Conservation (phyloP, 2,888 invertebrate species). For the Gymnosoma rotundatum region DNA sequence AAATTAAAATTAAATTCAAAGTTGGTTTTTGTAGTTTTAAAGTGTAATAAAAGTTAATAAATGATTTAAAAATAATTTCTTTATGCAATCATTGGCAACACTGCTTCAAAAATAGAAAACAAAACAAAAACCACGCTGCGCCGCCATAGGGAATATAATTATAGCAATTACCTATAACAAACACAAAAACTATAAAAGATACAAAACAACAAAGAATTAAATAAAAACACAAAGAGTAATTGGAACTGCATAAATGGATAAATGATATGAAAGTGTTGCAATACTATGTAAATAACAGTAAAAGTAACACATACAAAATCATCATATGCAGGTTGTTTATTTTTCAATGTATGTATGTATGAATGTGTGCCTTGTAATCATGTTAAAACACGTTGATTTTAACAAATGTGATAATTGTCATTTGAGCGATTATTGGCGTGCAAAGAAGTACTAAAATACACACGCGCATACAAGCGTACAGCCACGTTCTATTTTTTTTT, state of each 20-base stretch:
- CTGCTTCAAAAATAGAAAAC: not conserved
- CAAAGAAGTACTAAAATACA: not conserved
- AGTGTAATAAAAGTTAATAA: too few species aligned
- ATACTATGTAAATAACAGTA: conserved; percentile 32
- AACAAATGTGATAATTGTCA: conserved; percentile 67
- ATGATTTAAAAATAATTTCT: too few species aligned
- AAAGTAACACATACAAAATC: conserved; percentile 24
- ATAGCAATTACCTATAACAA: conserved; percentile 52
- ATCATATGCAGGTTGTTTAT: not conserved
- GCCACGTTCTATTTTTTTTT: not conserved
- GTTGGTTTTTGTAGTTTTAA: too few species aligned
- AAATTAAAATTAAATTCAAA: too few species aligned
- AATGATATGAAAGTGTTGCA: conserved; percentile 59
- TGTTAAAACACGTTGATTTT: conserved; percentile 50
- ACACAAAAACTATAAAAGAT: conserved; percentile 26
- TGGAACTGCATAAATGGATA: conserved; percentile 62
- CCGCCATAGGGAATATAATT: conserved; percentile 4
- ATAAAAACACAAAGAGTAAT: conserved; percentile 34
- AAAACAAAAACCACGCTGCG: conserved; percentile 9
- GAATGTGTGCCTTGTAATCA: conserved; percentile 11
- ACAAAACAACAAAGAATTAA: conserved; percentile 1
- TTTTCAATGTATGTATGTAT: not conserved
- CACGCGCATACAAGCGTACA: too few species aligned
- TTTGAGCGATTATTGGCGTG: conserved; percentile 46
- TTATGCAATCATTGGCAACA: conserved; percentile 3